These are phyloP conservation scores for Alcis repandata DNA, from an alignment of 2,888 invertebrate species.

Conservation along the genomic window DNA sequence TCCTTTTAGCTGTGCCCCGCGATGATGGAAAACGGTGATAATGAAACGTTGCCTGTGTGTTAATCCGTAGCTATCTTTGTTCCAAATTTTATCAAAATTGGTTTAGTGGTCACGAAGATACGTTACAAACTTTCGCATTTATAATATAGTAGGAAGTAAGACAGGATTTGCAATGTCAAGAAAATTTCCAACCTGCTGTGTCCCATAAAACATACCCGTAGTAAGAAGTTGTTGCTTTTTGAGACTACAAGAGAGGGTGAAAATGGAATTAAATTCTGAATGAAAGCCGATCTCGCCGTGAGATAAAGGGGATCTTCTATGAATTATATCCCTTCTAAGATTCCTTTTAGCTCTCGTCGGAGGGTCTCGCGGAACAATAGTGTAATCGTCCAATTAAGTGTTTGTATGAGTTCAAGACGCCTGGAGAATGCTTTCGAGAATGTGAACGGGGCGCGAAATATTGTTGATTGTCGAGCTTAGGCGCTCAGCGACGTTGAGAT, in stretches of 20 bases:
- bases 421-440: conserved; percentile 60
- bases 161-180: neutral
- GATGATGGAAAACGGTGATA: too few relatives aligned
- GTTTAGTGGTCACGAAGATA: too few relatives aligned
- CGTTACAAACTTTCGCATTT: too few relatives aligned
- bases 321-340: conserved; percentile 78
- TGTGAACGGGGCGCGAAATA: conserved; percentile 44
- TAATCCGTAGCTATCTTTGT: too few relatives aligned
- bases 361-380: conserved; percentile 79
- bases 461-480: conserved; percentile 11
- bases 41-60: too few relatives aligned
- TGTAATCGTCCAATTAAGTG: conserved; percentile 85
- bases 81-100: too few relatives aligned
- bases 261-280: conserved; percentile 85
- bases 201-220: neutral
- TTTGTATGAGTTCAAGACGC: conserved; percentile 68
- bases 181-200: neutral
- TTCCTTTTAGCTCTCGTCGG: conserved; percentile 52
- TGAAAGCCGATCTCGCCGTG: conserved; percentile 80
- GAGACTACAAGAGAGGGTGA: conserved; percentile 71
- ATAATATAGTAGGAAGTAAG: too few relatives aligned
- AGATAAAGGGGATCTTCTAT: conserved; percentile 80
- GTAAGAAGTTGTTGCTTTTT: conserved; percentile 21
- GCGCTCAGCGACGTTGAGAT: conserved; percentile 16
- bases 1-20: too few relatives aligned